Conservation (phyloP, 2,888 invertebrate species). For the Cyaniris semiargus region DNA sequence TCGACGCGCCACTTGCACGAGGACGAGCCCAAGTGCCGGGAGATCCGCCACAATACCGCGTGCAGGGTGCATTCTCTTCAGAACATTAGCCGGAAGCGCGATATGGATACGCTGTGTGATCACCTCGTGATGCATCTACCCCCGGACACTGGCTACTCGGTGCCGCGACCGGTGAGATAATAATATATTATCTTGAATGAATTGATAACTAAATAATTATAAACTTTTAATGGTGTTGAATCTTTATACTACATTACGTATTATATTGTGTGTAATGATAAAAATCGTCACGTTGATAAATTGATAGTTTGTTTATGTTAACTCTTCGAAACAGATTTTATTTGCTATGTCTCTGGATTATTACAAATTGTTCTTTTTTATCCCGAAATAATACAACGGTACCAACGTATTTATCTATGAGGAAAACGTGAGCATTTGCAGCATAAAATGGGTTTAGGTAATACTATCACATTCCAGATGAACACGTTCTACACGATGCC, state of each 20-base stretch:
- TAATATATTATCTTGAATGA: background rate
- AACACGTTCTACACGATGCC: constrained; percentile 76
- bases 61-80: constrained; percentile 72
- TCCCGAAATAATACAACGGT: too few species aligned
- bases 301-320: too few species aligned
- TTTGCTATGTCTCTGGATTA: too few species aligned
- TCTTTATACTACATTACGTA: too few species aligned
- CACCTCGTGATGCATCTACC: constrained; percentile 69
- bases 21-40: constrained; percentile 47
- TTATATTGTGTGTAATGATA: too few species aligned
- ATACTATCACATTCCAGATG: constrained; percentile 52
- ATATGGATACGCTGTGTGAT: constrained; percentile 67
- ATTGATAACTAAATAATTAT: too few species aligned
- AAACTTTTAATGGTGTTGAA: too few species aligned
- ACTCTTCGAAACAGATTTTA: too few species aligned
- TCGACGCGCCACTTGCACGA: constrained; percentile 38
- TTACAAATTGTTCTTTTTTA: too few species aligned
- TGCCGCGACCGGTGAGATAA: constrained; percentile 61
- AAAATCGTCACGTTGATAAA: too few species aligned
- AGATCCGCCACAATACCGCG: constrained; percentile 53
- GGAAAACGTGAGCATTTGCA: too few species aligned
- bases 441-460: background rate
- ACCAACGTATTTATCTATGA: too few species aligned
- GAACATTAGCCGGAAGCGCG: constrained; percentile 65
- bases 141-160: constrained; percentile 64